A percentile compares a stretch with the other conserved stretches of the same genome.
Conservation (phyloP, 2,888 invertebrate genomes). For the Patella pellucida region DNA sequence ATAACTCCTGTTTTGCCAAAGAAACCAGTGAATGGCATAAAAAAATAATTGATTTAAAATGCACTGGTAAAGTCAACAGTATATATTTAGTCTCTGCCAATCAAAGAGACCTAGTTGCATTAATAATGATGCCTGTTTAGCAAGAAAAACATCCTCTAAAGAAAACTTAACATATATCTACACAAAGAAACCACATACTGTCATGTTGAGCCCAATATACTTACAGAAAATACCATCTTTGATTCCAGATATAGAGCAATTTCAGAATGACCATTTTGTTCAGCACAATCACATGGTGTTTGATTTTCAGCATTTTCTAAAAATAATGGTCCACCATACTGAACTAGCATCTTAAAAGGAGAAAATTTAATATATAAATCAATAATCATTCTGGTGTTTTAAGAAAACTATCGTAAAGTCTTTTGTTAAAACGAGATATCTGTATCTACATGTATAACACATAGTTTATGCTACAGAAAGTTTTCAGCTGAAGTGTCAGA, state of each 20-base stretch:
- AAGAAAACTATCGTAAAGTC: neutral
- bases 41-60: too few relatives aligned
- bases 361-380: neutral
- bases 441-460: too few relatives aligned
- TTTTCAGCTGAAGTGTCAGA: too few relatives aligned
- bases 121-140: too few relatives aligned
- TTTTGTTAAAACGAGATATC: neutral
- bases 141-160: too few relatives aligned
- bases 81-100: too few relatives aligned
- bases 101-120: too few relatives aligned
- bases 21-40: too few relatives aligned
- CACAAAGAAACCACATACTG: neutral
- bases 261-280: constrained; percentile 76
- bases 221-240: constrained; percentile 77
- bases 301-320: constrained; percentile 77
- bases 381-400: neutral
- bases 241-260: constrained; percentile 79
- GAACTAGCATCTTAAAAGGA: constrained; percentile 73
- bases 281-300: constrained; percentile 79
- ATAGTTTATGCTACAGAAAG: too few relatives aligned
- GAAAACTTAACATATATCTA: too few relatives aligned
- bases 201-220: constrained; percentile 33
- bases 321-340: constrained; percentile 77
- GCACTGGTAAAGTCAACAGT: too few relatives aligned
- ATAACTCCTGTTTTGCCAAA: too few relatives aligned